Evolutionary conservation across 2,113 vertebrate genomes (phyloP).

Genomic region (Oncorhynchus nerka): DNA sequence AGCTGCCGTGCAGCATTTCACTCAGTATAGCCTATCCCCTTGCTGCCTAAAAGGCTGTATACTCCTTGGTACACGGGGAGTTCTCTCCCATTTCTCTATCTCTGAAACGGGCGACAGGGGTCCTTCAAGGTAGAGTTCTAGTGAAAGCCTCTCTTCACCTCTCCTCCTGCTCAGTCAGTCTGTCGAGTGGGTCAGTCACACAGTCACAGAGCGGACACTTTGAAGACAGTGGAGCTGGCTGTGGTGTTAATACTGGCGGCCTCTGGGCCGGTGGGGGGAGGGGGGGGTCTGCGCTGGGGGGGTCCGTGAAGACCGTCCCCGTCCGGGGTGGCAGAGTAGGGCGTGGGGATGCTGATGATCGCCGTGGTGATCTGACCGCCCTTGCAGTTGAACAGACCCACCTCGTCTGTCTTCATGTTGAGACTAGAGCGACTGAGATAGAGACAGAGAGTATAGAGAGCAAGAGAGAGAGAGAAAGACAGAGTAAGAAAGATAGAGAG

Average conservation of each 20-base stretch:
- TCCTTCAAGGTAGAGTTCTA: constrained; percentile 19
- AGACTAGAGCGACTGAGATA: constrained; percentile 87
- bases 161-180: constrained; percentile 7
- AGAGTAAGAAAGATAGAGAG: no score
- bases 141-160: constrained; percentile 11
- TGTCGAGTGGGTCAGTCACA: neutral
- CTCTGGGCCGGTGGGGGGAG: constrained; percentile 65
- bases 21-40: neutral
- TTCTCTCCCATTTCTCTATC: neutral
- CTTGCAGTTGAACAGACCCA: constrained; percentile 87
- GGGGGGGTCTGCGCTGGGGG: constrained; percentile 60
- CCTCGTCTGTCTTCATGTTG: constrained; percentile 87
- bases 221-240: constrained; percentile 82
- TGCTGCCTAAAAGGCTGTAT: neutral
- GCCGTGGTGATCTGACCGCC: constrained; percentile 89
- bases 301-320: constrained; percentile 72
- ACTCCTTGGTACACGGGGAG: neutral
- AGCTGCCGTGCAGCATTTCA: neutral
- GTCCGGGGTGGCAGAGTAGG: constrained; percentile 80
- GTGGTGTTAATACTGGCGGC: constrained; percentile 77
- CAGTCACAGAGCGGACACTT: constrained; percentile 91
- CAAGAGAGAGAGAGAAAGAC: neutral
- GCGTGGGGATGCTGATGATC: constrained; percentile 93
- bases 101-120: neutral
- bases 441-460: neutral